Base-by-base conservation (phyloP, 2,113 vertebrate genomes). In the Nipponia nippon region DNA sequence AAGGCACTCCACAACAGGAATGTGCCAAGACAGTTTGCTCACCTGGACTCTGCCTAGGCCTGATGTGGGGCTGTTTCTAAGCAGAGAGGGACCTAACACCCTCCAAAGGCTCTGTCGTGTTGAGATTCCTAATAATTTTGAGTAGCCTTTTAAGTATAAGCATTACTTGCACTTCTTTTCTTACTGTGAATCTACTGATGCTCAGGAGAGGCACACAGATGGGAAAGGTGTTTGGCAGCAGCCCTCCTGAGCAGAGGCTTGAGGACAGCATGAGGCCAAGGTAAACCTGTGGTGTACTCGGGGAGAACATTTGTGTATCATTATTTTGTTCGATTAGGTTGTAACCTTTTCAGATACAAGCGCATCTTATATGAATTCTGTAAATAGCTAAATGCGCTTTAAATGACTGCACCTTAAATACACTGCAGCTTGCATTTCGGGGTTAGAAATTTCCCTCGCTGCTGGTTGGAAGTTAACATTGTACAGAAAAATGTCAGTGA, bases 71-170 rank as follows among this genome's bases (percentile, higher is more conserved):
- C 50, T 86, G 34, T 77, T 79, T 65, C 44, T 73, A 16, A 36
- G 36, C n/a, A 46, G 29, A 79, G 16, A 29, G 25, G 11, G n/a
- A 38, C 87, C 40, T 53, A 49, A 53, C 25, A 53, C 16, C 14
- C 16, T 83, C 13, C 20, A 47, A 61, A 70, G 55, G 27, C 44
- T 77, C 42, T 55, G 44, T 56, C 46, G 59, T 9, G 2, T 13
- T 83, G 89, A 94, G 32, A 59, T 81, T 80, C 16, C 34, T n/a
- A 73, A n/a, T 59, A 62, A 70, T 82, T 89, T 61, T 32, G 49
- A 38, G 20, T 61, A 65, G 58, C 16, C 12, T 89, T 83, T 83
- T 18, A 38, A 32, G 13, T 71, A 36, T 83, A 61, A 75, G 21
- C 29, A 9, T 80, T 77, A 36, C 36, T 73, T 81, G 46, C 12